A percentile compares a stretch with the other conserved stretches of the same genome.
phyloP scores from a whole-genome alignment of 2,797 vertebrate genomes.

The Chiroxiphia lanceolata region DNA sequence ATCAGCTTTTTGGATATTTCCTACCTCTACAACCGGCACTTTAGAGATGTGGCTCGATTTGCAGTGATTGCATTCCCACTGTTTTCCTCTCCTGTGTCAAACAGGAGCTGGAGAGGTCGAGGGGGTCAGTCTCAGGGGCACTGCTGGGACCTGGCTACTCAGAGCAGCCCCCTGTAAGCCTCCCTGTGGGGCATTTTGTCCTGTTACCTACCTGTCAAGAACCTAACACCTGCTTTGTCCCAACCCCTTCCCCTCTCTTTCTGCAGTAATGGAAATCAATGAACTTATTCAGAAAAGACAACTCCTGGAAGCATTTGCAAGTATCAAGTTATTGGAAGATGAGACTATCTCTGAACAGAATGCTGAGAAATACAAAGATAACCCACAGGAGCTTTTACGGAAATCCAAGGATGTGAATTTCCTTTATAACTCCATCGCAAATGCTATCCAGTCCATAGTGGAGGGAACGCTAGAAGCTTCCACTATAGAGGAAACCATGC shows the following conservation, averaged over 20 bases:
- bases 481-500: conserved; percentile 62
- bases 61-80: neutral
- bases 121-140: neutral
- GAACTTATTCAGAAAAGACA: conserved; percentile 82
- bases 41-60: neutral
- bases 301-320: conserved; percentile 85
- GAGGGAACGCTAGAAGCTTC: conserved; percentile 74
- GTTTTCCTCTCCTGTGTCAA: neutral
- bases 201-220: neutral
- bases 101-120: neutral
- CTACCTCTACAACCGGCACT: neutral
- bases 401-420: conserved; percentile 85
- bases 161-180: neutral
- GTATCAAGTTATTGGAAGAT: conserved; percentile 78
- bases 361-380: conserved; percentile 30
- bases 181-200: neutral
- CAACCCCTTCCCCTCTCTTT: neutral
- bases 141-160: neutral
- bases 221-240: neutral
- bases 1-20: neutral
- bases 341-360: conserved; percentile 73
- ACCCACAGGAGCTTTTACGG: conserved; percentile 69
- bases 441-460: conserved; percentile 74
- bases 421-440: conserved; percentile 79
- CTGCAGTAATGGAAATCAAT: conserved; percentile 87